Evolutionary conservation across 1,140 invertebrate genomes (phyloP).

Genomic region (Portunus trituberculatus): DNA sequence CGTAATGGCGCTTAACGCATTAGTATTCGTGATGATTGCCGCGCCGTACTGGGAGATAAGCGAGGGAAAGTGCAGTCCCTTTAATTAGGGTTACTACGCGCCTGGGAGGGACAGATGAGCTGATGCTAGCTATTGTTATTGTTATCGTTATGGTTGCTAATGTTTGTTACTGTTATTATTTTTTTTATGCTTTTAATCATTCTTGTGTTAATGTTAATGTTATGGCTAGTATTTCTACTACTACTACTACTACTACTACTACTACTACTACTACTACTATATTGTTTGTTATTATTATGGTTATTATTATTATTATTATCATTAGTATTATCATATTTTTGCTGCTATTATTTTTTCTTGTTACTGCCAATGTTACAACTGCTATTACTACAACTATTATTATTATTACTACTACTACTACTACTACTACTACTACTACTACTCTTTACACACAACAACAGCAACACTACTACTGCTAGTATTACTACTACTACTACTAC

Average conservation of each 20-base stretch:
- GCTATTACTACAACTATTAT: not conserved
- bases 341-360: not conserved
- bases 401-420: not conserved
- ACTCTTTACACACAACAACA: not conserved
- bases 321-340: not conserved
- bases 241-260: conserved; percentile 23
- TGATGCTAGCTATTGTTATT: not conserved
- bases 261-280: conserved; percentile 26
- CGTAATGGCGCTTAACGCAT: not conserved
- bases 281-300: not conserved
- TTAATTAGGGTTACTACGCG: not conserved
- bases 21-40: not conserved
- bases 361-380: not conserved
- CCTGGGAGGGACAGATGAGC: no score
- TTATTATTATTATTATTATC: not conserved
- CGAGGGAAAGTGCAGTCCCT: no score
- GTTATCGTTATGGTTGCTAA: not conserved
- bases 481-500: not conserved
- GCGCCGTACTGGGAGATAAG: no score
- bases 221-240: not conserved
- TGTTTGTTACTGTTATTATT: not conserved
- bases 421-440: conserved; percentile 26
- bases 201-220: not conserved
- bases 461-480: not conserved
- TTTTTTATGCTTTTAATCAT: not conserved